These are phyloP conservation scores for Drosophila subpulchrella DNA, from an alignment of 1,140 invertebrate species.

Conservation along the genomic window DNA sequence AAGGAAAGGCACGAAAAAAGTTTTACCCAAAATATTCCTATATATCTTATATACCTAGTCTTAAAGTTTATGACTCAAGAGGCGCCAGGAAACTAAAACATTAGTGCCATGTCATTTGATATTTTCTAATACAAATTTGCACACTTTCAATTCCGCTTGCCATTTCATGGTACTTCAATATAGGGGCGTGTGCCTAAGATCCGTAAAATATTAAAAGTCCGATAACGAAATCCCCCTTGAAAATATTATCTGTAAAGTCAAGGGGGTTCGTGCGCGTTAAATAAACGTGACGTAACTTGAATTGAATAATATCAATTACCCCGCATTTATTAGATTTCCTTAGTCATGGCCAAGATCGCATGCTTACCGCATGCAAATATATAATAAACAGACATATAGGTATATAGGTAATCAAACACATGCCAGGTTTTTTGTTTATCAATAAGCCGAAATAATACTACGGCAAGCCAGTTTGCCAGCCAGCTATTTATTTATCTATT, in stretches of 20 bases:
- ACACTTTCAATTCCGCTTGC: neutral
- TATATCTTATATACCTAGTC: too few relatives aligned
- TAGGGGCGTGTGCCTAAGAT: slow-evolving; percentile 12
- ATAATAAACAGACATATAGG: neutral
- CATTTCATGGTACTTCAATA: slow-evolving; percentile 13
- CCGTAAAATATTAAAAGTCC: neutral
- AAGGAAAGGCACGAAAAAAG: neutral
- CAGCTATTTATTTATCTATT: slow-evolving; percentile 17
- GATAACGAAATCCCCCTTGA: slow-evolving; percentile 20
- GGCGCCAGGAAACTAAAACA: too few relatives aligned
- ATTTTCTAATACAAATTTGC: neutral
- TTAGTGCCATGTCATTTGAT: neutral
- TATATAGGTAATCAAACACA: neutral
- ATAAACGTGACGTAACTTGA: slow-evolving; percentile 14
- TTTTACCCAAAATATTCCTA: neutral
- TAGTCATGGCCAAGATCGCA: slow-evolving; percentile 32
- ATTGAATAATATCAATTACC: slow-evolving; percentile 24
- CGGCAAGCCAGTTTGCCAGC: slow-evolving; percentile 16
- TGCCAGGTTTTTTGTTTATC: slow-evolving; percentile 42
- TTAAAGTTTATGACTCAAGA: too few relatives aligned
- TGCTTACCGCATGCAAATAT: slow-evolving; percentile 7
- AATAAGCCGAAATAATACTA: slow-evolving; percentile 46
- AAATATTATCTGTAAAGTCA: slow-evolving; percentile 10
- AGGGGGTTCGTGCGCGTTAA: neutral
- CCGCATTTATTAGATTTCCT: slow-evolving; percentile 10